Percentiles rank a stretch among this genome's conserved stretches.
These are phyloP conservation scores for Notechis scutatus DNA, from an alignment of 2,113 vertebrate genomes.

Conservation along the genomic window DNA sequence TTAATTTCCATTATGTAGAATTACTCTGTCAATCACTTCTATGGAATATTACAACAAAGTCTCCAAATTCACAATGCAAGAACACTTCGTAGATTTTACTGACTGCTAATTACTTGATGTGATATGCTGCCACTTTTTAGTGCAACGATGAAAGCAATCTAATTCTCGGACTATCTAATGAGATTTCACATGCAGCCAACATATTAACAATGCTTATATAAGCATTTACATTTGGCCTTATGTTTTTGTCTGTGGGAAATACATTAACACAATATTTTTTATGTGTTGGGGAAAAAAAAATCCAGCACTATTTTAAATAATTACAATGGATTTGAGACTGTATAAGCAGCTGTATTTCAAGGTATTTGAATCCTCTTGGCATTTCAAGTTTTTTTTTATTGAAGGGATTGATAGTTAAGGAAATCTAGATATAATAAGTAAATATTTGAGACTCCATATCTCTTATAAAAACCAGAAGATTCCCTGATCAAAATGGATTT, in stretches of 20 bases:
- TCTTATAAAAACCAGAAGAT: neutral
- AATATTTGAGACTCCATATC: neutral
- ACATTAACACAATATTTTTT: neutral
- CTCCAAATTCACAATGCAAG: slow-evolving; percentile 54
- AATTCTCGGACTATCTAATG: neutral
- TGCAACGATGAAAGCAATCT: neutral
- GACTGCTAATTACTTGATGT: slow-evolving; percentile 53
- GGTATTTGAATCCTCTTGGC: neutral
- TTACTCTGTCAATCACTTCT: slow-evolving; percentile 27
- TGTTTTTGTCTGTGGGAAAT: neutral
- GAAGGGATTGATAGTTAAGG: too few relatives aligned
- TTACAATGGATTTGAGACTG: neutral
- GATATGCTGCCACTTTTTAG: slow-evolving; percentile 37
- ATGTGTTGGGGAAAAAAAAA: neutral
- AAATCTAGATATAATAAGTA: neutral
- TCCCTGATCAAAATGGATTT: neutral
- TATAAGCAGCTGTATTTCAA: neutral
- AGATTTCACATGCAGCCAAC: slow-evolving; percentile 35
- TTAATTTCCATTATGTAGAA: neutral
- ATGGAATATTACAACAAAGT: slow-evolving; percentile 35
- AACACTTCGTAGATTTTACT: slow-evolving; percentile 53
- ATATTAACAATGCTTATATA: slow-evolving; percentile 1
- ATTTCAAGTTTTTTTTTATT: neutral
- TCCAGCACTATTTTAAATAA: neutral
- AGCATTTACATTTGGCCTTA: slow-evolving; percentile 30